These are phyloP conservation scores for Styela plicata DNA, from an alignment of 23 tunicate species.

Conservation along the genomic window DNA sequence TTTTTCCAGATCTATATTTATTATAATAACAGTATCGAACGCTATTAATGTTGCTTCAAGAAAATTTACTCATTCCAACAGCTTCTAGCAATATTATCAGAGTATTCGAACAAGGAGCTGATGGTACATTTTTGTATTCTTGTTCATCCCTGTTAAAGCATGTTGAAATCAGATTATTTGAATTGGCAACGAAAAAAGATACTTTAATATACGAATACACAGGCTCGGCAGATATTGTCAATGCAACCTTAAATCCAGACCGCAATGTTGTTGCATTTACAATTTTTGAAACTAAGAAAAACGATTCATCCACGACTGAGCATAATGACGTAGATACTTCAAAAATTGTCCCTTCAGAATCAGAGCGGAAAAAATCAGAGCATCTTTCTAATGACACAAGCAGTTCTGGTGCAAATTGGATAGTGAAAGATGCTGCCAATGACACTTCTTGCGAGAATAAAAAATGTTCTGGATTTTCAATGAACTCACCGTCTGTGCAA, in stretches of 20 bases:
- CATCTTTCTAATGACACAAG: not conserved
- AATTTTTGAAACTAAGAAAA: not conserved
- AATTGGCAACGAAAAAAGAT: constrained; percentile 20
- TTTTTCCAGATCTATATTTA: too few relatives aligned
- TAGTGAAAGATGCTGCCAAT: not conserved
- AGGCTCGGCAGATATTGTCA: constrained; percentile 31
- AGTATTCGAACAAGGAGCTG: constrained; percentile 9
- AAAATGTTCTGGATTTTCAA: not conserved
- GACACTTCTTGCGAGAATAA: not conserved
- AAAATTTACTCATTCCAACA: not conserved
- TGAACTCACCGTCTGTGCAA: not conserved
- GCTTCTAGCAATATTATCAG: not conserved
- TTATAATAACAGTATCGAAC: too few relatives aligned
- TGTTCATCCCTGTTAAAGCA: not conserved
- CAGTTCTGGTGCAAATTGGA: not conserved
- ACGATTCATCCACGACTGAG: not conserved
- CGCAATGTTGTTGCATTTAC: constrained; percentile 41
- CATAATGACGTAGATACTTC: too few relatives aligned
- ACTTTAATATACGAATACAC: constrained; percentile 34
- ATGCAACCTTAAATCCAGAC: constrained; percentile 53
- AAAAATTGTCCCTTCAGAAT: not conserved
- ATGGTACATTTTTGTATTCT: constrained; percentile 20
- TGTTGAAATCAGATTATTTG: constrained; percentile 7
- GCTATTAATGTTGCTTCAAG: constrained; percentile 11
- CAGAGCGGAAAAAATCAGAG: not conserved